Conservation (phyloP, 2,113 vertebrate genomes). For the Laticauda colubrina region DNA sequence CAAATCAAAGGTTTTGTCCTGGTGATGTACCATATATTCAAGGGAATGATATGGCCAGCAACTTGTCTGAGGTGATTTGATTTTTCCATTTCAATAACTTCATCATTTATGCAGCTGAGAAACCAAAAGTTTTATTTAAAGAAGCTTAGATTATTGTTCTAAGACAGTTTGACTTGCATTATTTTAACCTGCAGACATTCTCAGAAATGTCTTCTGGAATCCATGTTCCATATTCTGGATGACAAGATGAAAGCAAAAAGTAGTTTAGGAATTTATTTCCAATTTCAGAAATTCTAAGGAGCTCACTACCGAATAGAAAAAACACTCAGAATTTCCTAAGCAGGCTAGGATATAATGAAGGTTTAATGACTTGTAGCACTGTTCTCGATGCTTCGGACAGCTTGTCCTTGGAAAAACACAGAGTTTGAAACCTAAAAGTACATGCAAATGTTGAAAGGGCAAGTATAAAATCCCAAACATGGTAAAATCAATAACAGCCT, state of each 20-base stretch:
- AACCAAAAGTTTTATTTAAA: not conserved
- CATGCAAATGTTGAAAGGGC: not conserved
- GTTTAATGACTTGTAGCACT: not conserved
- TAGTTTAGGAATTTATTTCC: not conserved
- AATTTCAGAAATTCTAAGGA: not conserved
- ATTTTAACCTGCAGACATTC: not conserved
- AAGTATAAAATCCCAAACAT: not conserved
- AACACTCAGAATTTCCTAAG: not conserved
- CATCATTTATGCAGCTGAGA: not conserved
- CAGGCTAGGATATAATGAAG: not conserved
- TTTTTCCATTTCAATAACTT: not conserved
- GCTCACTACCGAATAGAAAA: not conserved
- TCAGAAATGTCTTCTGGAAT: constrained; percentile 7
- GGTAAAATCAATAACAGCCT: not conserved
- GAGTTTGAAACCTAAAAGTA: not conserved
- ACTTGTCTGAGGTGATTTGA: not conserved
- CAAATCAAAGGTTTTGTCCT: not conserved
- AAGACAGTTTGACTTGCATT: not conserved
- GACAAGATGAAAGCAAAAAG: not conserved
- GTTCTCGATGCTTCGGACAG: not conserved
- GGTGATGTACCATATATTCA: not conserved
- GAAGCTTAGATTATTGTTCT: not conserved
- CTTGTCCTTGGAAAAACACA: not conserved
- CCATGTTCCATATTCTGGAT: not conserved
- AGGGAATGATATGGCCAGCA: not conserved